These are phyloP conservation scores for Serripes groenlandicus DNA, from an alignment of 2,888 invertebrate genomes.

Conservation along the genomic window DNA sequence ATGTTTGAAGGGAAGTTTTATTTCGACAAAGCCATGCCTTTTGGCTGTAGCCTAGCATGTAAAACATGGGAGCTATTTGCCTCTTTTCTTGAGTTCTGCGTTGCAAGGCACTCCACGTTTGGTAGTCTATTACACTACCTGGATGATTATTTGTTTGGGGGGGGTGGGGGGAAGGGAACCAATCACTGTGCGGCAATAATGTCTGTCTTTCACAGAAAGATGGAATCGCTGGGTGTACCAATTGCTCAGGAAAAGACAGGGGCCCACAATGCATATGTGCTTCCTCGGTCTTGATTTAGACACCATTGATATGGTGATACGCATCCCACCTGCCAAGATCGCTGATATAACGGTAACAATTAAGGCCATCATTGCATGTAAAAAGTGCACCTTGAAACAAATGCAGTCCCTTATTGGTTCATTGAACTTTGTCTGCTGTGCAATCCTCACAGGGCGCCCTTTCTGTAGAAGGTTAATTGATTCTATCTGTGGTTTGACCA, in stretches of 20 bases:
- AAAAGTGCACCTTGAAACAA: conserved; percentile 27
- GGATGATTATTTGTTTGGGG: conserved; percentile 46
- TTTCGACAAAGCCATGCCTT: conserved; percentile 44
- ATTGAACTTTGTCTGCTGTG: conserved; percentile 44
- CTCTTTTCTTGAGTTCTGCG: conserved; percentile 9
- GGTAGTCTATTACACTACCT: conserved; percentile 34
- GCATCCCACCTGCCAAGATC: conserved; percentile 33
- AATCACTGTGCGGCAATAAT: no score
- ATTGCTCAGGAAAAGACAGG: conserved; percentile 33
- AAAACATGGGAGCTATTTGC: conserved; percentile 33
- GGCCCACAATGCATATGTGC: neutral
- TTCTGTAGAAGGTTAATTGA: conserved; percentile 44
- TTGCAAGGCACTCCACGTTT: neutral
- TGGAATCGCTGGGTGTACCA: conserved; percentile 17
- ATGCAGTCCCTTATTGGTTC: conserved; percentile 46
- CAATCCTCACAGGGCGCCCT: conserved; percentile 42
- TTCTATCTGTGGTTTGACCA: conserved; percentile 45
- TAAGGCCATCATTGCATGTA: conserved; percentile 9
- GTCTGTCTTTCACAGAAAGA: neutral
- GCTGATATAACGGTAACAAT: conserved; percentile 12
- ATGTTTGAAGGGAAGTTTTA: conserved; percentile 40
- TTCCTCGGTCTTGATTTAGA: conserved; percentile 51
- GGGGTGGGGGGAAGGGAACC: no score
- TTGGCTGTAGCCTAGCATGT: conserved; percentile 41
- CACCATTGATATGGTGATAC: conserved; percentile 24